Evolutionary conservation across 2,797 vertebrate species (phyloP).

Genomic region (Crocidura indochinensis): DNA sequence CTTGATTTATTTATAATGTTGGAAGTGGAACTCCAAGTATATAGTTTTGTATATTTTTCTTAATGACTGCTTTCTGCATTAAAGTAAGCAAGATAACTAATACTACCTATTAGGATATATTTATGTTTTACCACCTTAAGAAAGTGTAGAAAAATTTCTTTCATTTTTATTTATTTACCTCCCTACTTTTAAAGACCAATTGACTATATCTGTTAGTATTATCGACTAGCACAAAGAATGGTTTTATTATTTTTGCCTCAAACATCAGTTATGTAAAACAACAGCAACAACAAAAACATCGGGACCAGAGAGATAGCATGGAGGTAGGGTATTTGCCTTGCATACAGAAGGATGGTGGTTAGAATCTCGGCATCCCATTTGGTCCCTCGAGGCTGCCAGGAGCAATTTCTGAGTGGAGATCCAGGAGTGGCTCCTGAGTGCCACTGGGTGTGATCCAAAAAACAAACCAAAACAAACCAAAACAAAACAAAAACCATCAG

Average conservation of each 20-base stretch:
- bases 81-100: neutral
- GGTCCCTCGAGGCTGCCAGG: too few species aligned
- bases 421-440: too few species aligned
- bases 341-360: too few species aligned
- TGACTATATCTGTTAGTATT: neutral
- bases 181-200: neutral
- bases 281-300: too few species aligned
- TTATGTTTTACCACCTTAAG: neutral
- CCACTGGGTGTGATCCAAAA: too few species aligned
- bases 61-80: neutral
- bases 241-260: constrained; percentile 32
- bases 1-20: constrained; percentile 43
- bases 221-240: neutral
- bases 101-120: neutral
- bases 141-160: constrained; percentile 22
- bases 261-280: neutral
- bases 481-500: too few species aligned
- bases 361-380: too few species aligned
- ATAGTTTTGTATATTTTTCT: neutral
- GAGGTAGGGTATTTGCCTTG: too few species aligned
- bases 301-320: too few species aligned
- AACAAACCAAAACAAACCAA: too few species aligned
- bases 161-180: neutral
- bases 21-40: neutral
- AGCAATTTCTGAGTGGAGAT: too few species aligned